Base-by-base conservation (phyloP, 2,888 invertebrate species). In the Ganaspis brasiliensis region DNA sequence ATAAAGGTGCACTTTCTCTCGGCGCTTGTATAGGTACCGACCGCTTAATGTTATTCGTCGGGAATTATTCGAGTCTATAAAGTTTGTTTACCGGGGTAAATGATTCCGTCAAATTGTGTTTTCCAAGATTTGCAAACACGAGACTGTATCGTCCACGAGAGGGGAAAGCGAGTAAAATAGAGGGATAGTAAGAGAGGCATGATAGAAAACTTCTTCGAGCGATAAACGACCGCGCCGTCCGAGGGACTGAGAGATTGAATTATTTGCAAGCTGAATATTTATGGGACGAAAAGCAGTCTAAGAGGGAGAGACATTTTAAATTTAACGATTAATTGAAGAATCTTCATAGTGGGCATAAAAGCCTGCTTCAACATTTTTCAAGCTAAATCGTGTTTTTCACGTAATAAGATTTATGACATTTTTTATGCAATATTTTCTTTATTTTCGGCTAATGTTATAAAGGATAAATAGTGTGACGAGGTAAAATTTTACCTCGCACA, bases 31-130 rank as follows among this genome's bases (percentile, higher is more conserved):
- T n/a, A 40, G 37, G 21, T 45, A 45, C n/a, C 24, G 45, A 45
- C 67, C 40, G 45, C 45, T 24, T 45, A 67, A 67, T 67, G 67
- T 67, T 67, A 67, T 67, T 67, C 40, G 24, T 24, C 67, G 67
- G 67, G 67, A 45, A 67, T 67, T 67, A 67, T 67, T 67, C 67
- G 67, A 67, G 67, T 80, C 70, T 76, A 77, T 55, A 81, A 81
- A 81, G 76, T 82, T 80, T 74, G 77, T 83, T 79, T 78, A 67
- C 67, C 67, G 45, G 77, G 76, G 79, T 81, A 85, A 84, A 78
- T 78, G 83, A 85, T 83, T 85, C 79, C 76, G 80, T 79, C 77
- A 85, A 85, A 85, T 82, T 83, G 79, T 72, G 75, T 77, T 81
- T 75, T 26, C 67, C 19, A 76, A 72, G 80, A 81, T 83, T 80